Evolutionary conservation across 2,113 vertebrate species (phyloP).

Genomic region (Eidolon helvum): DNA sequence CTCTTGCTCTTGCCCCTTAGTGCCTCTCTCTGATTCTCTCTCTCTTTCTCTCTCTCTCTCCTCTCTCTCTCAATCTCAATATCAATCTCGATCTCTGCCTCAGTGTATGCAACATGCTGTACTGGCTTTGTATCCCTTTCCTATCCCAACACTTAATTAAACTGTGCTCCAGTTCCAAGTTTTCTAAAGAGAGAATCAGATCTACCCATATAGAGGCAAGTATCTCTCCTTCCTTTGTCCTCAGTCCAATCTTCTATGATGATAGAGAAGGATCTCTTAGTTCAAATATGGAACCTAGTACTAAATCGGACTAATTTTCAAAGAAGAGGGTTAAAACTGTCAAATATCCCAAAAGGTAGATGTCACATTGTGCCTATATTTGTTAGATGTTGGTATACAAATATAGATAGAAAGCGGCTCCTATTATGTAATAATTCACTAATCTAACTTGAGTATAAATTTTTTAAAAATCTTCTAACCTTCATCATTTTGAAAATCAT

Average conservation of each 20-base stretch:
- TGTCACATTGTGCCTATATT: neutral
- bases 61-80: neutral
- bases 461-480: neutral
- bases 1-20: neutral
- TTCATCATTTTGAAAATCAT: neutral
- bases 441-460: neutral
- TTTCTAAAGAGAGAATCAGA: neutral
- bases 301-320: neutral
- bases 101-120: neutral
- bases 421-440: neutral
- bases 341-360: neutral
- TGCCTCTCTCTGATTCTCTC: too few relatives aligned
- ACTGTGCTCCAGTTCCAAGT: neutral
- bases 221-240: neutral
- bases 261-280: neutral
- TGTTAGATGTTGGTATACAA: neutral
- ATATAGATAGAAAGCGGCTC: neutral
- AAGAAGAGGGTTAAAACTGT: neutral
- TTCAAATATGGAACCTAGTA: neutral
- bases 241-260: neutral
- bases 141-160: neutral
- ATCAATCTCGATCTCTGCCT: neutral
- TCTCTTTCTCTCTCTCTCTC: neutral
- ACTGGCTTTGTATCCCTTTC: neutral
- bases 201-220: neutral